phyloP scores from a whole-genome alignment of 2,113 vertebrate genomes.

The Cryptomyrus ogoouensis region DNA sequence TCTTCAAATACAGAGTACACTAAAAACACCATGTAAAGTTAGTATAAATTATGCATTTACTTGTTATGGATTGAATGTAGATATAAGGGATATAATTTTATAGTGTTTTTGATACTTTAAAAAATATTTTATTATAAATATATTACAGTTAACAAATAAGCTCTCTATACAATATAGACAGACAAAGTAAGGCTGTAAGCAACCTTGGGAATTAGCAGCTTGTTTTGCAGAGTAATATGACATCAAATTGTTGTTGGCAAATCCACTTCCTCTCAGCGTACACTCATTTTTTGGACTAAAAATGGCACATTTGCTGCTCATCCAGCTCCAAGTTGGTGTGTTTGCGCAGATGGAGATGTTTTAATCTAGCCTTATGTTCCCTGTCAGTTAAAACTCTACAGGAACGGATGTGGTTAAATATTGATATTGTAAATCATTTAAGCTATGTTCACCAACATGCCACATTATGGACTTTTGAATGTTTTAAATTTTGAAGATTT shows the following conservation, averaged over 20 bases:
- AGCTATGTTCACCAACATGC: slow-evolving; percentile 10
- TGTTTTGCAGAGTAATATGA: not conserved
- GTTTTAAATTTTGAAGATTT: slow-evolving; percentile 37
- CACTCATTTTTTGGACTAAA: not conserved
- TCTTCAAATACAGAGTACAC: not conserved
- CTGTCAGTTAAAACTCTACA: not conserved
- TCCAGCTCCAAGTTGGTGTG: not conserved
- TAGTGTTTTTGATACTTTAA: no score
- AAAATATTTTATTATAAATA: not conserved
- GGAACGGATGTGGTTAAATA: slow-evolving; percentile 25
- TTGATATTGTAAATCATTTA: slow-evolving; percentile 22
- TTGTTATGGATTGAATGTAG: not conserved
- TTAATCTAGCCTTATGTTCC: not conserved
- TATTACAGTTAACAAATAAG: not conserved
- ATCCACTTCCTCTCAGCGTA: not conserved
- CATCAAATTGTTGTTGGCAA: not conserved
- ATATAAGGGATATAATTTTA: no score
- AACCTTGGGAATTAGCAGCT: not conserved
- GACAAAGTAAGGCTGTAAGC: not conserved
- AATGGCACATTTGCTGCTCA: not conserved
- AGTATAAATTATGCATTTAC: not conserved
- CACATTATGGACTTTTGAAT: slow-evolving; percentile 36
- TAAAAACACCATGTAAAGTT: not conserved
- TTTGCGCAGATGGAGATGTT: not conserved
- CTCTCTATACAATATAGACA: not conserved